Conservation (phyloP, 1,140 invertebrate species). For the Plutomurus gul region DNA sequence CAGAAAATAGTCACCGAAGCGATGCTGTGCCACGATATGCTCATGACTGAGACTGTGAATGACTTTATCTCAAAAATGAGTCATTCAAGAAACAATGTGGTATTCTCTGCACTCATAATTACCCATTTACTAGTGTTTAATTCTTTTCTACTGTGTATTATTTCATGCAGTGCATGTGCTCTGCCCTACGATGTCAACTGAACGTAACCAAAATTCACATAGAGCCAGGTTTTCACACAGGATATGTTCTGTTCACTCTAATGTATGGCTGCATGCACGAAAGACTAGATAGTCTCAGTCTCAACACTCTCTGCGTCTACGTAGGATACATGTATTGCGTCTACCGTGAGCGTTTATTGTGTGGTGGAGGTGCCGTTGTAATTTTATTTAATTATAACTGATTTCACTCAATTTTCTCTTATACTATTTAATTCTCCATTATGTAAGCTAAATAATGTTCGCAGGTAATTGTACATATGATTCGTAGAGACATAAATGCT, state of each 20-base stretch:
- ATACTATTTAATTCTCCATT: slow-evolving; percentile 1
- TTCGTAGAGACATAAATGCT: not conserved
- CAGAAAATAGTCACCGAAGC: not conserved
- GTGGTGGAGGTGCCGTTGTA: slow-evolving; percentile 1
- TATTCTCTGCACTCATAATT: not conserved
- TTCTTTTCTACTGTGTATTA: slow-evolving; percentile 1
- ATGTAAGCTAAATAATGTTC: slow-evolving; percentile 11
- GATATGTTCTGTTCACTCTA: not conserved
- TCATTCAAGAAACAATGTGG: slow-evolving; percentile 2
- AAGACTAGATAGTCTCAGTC: not conserved
- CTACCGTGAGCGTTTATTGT: no score
- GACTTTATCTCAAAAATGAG: slow-evolving; percentile 18
- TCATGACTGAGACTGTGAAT: not conserved
- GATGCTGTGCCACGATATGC: not conserved
- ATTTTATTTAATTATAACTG: slow-evolving; percentile 30
- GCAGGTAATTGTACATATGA: not conserved
- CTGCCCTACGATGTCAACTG: no score
- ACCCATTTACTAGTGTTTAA: not conserved
- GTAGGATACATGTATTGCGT: not conserved
- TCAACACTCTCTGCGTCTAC: not conserved
- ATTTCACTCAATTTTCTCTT: not conserved
- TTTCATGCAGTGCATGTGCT: no score
- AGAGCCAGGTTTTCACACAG: not conserved
- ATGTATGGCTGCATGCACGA: not conserved
- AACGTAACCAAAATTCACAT: no score